Evolutionary conservation across 2,888 invertebrate genomes (phyloP), one percentile per base, ranked within the genome.

Genomic region (Xylota sylvarum): DNA sequence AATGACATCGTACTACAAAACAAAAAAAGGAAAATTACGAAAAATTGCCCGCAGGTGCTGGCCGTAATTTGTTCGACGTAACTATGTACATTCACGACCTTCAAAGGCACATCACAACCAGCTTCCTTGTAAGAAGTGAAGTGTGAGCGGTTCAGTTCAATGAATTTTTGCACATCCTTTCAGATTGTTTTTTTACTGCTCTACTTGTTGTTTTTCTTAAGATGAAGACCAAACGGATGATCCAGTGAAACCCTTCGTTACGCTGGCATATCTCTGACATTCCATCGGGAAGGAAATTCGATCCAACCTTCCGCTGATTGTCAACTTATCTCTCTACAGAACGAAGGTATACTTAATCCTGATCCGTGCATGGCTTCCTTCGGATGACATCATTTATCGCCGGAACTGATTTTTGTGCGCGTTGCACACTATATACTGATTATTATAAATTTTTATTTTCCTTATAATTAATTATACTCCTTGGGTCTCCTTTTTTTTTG

Each of bases 351-450:
- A n/a, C n/a, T n/a, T n/a, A 46, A 83, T 83, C 65, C 72, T 72
- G 48, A 77, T 69, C 40, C 27, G 9, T 48, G 17, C 27, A 10
- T 58, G 85, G 81, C 81, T 85, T 85, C 85, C 65, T 72, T 76
- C 72, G 76, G 76, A 81, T 85, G 85, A 81, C 81, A 81, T 85
- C 81, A 81, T 55, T 85, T 70, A 70, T 72, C 81, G 58, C 76
- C 81, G 85, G 85, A 81, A 85, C 85, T 85, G 81, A 85, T 81
- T 85, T 85, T 65, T 85, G 55, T 60, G 43, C 72, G 69, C 80
- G 65, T 35, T 60, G 40, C 56, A 52, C 62, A 79, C 69, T 30
- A 37, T 56, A 65, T 56, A 65, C 27, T 30, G 23, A 17, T 60
- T 52, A 43, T 77, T 65, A 60, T 10, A 62, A 17, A 35, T 65